These are phyloP conservation scores for Distichodus sexfasciatus DNA, from an alignment of 2,797 vertebrate species.

Conservation along the genomic window DNA sequence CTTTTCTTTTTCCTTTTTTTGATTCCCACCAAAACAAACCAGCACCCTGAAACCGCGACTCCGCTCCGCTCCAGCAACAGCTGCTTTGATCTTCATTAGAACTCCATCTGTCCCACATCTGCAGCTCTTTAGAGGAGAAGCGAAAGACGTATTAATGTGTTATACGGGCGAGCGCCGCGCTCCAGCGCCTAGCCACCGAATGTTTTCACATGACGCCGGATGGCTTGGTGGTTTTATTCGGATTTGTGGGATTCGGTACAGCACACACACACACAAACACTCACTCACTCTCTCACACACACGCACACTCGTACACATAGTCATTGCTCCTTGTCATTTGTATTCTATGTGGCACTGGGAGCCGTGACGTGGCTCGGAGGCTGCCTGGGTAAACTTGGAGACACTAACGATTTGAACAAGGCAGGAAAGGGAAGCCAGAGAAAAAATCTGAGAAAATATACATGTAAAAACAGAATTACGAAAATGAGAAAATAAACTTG, in stretches of 20 bases:
- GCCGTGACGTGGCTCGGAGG: slow-evolving; percentile 1
- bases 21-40: slow-evolving; percentile 35
- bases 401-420: not conserved
- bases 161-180: not conserved
- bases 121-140: slow-evolving; percentile 39
- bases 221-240: slow-evolving; percentile 33
- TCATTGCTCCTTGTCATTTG: slow-evolving; percentile 20
- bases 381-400: not conserved
- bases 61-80: slow-evolving; percentile 15
- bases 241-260: not conserved
- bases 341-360: slow-evolving; percentile 30
- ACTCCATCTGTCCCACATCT: slow-evolving; percentile 53
- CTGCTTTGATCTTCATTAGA: slow-evolving; percentile 50
- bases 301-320: not conserved
- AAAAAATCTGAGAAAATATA: not conserved
- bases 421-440: not conserved
- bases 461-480: not conserved
- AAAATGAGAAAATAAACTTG: not conserved
- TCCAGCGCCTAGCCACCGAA: slow-evolving; percentile 27
- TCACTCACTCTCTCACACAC: not conserved
- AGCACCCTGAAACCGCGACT: slow-evolving; percentile 16
- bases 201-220: slow-evolving; percentile 13
- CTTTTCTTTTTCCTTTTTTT: not conserved
- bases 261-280: slow-evolving; percentile 7
- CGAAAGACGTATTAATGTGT: slow-evolving; percentile 36